phyloP scores from a whole-genome alignment of 2,113 vertebrate species.

The Naja naja region DNA sequence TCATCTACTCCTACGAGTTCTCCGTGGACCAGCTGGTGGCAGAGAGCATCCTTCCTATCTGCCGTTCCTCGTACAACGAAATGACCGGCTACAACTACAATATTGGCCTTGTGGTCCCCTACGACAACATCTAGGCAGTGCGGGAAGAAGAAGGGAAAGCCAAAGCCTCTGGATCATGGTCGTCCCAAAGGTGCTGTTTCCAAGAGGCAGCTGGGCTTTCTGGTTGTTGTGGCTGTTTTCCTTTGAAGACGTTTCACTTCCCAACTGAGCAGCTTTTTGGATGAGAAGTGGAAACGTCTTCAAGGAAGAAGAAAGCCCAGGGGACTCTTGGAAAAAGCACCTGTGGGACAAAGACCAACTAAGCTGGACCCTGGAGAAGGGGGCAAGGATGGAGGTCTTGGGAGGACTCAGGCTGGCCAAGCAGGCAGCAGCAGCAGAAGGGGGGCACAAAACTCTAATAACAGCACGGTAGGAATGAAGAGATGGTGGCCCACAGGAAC shows the following conservation, averaged over 20 bases:
- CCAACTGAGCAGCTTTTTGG: too few species aligned
- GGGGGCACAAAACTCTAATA: not conserved
- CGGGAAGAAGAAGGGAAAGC: too few species aligned
- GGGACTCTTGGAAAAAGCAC: too few species aligned
- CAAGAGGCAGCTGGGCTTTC: too few species aligned
- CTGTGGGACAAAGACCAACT: too few species aligned
- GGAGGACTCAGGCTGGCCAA: not conserved
- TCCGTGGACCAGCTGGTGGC: slow-evolving; percentile 74
- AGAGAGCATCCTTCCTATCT: slow-evolving; percentile 85
- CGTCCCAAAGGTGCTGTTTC: too few species aligned
- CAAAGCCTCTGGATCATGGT: too few species aligned
- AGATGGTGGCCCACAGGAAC: not conserved
- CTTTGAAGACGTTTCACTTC: too few species aligned
- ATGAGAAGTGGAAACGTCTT: too few species aligned
- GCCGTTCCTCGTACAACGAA: slow-evolving; percentile 78
- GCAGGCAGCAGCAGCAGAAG: not conserved
- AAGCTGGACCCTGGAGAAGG: not conserved
- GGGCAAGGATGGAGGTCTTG: not conserved
- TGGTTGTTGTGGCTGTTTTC: too few species aligned
- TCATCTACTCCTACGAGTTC: slow-evolving; percentile 88
- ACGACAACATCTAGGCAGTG: slow-evolving; percentile 66
- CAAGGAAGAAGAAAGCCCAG: too few species aligned
- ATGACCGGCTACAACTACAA: slow-evolving; percentile 83
- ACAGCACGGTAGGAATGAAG: not conserved
- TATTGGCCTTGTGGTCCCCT: slow-evolving; percentile 83